Conservation (phyloP, 2,113 vertebrate species). For the Chaenogobius annularis region DNA sequence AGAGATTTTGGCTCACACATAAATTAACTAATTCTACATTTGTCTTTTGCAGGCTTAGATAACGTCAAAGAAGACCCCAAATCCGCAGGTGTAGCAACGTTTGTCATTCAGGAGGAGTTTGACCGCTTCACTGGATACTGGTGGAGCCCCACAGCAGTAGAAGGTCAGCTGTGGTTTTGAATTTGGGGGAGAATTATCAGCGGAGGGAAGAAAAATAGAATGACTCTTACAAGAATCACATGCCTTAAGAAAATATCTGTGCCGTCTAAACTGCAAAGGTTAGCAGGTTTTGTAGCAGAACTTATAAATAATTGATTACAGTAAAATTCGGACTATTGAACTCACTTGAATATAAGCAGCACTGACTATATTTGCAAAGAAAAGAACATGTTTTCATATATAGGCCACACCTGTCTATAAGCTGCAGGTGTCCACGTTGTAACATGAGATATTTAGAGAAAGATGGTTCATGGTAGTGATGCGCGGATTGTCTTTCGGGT, state of each 20-base stretch:
- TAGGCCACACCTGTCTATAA: no score
- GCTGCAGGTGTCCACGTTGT: no score
- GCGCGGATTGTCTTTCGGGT: no score
- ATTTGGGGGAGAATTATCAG: not conserved
- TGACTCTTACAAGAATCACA: not conserved
- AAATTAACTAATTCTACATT: no score
- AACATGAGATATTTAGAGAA: no score
- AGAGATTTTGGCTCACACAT: no score
- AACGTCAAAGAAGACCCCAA: conserved; percentile 92
- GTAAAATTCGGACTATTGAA: no score
- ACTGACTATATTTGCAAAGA: no score
- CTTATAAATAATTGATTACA: no score
- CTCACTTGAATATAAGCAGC: no score
- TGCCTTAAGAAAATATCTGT: not conserved
- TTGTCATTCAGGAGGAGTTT: conserved; percentile 98
- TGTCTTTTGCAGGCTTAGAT: conserved; percentile 79
- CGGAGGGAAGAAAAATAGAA: not conserved
- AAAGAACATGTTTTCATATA: no score
- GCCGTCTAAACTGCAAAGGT: not conserved
- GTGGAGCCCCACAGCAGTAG: conserved; percentile 89
- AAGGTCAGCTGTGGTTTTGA: conserved; percentile 77
- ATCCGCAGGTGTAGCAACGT: conserved; percentile 94
- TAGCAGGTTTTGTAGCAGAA: not conserved
- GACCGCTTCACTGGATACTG: conserved; percentile 97
- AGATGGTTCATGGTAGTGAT: no score